Base-by-base conservation (phyloP, 1,140 invertebrate species). In the Antheraea mylitta region DNA sequence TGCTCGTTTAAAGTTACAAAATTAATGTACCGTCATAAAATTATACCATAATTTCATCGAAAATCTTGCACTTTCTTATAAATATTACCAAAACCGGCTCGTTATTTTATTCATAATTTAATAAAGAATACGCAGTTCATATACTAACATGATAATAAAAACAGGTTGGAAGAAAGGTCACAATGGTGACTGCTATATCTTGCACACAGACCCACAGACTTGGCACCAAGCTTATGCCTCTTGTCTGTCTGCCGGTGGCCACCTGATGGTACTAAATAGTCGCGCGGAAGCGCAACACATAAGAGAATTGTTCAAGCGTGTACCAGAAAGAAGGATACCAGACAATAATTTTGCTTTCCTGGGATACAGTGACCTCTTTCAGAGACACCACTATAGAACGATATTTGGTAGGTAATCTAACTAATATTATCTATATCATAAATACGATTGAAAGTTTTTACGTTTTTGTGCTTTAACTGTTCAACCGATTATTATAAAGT, bases 341-440 rank as follows among this genome's bases (percentile, higher is more conserved):
- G 66, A 59, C 18, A 70, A 68, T 53, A 79, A 79, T 63, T 80
- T 82, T 58, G 86, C 85, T 10, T 88, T 82, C 65, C 67, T 90
- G 18, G 87, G 87, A 18, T 90, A 84, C 67, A 87, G 78, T 60
- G 86, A 90, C 69, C 70, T 82, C 30, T 84, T 85, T 67, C 77
- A 81, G 30, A 76, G 74, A 64, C 81, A 82, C 69, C 80, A 85
- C 48, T 88, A 78, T 69, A 74, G 81, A 38, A 90, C 87, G 65
- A 79, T 90, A 8, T 71, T 78, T 60, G 86, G 87, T 86, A 77
- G 71, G 38, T 10, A 37, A 11, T 4, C 22, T 30, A 30, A 30
- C 22, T 30, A 30, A 30, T 30, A 30, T 30, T 30, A 30, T n/a
- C n/a, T n/a, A n/a, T 30, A 4, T 30, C 4, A 30, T 30, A 30